phyloP scores from a whole-genome alignment of 2,797 vertebrate genomes.

The Melanotaenia boesemani region DNA sequence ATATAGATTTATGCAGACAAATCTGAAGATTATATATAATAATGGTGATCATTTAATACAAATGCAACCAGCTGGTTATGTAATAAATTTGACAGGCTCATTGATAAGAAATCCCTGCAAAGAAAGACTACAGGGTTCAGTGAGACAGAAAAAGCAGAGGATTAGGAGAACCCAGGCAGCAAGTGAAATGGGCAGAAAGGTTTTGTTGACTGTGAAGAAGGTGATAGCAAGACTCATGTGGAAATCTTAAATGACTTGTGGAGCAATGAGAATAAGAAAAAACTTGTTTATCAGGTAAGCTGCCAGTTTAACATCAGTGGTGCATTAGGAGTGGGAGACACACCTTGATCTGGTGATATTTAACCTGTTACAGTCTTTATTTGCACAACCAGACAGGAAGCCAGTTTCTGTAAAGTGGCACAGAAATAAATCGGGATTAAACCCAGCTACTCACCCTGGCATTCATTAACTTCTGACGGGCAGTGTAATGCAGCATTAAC shows the following conservation, averaged over 20 bases:
- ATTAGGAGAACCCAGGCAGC: no score
- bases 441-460: neutral
- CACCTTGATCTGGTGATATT: neutral
- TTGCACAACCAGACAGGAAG: neutral
- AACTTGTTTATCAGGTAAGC: conserved; percentile 26
- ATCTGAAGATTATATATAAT: no score
- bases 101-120: no score
- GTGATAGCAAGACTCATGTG: neutral
- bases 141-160: neutral
- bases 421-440: conserved; percentile 9
- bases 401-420: neutral
- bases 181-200: conserved; percentile 5
- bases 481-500: conserved; percentile 16
- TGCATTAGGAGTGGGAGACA: conserved; percentile 9
- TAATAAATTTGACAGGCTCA: no score
- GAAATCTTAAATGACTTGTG: neutral
- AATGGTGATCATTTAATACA: no score
- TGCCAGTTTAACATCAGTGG: conserved; percentile 25
- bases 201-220: neutral
- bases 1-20: no score
- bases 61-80: no score
- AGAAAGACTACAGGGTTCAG: no score
- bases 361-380: neutral
- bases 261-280: neutral
- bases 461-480: conserved; percentile 21